Conservation (phyloP, 2,113 vertebrate species). For the Chlorodrepanis virens region DNA sequence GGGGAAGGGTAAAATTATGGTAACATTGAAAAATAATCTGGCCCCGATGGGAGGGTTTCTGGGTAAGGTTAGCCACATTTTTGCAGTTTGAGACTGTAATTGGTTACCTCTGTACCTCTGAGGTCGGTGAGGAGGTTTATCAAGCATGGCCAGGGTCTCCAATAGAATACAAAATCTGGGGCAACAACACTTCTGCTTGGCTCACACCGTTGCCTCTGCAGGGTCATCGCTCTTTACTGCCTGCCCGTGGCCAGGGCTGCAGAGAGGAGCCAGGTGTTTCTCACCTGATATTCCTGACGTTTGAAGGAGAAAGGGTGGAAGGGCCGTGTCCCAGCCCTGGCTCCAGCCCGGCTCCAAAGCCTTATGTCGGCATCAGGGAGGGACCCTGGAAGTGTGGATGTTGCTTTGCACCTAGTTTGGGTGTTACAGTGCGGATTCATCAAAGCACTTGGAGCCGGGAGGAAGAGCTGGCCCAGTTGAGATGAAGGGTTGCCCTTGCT, state of each 20-base stretch:
- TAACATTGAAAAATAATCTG: neutral
- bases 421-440: neutral
- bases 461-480: neutral
- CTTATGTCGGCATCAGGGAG: neutral
- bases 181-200: neutral
- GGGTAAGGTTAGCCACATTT: neutral
- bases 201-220: neutral
- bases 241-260: neutral
- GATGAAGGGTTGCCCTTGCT: neutral
- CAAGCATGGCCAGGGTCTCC: neutral
- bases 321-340: neutral
- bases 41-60: neutral
- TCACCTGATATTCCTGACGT: neutral
- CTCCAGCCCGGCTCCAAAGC: neutral
- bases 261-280: neutral
- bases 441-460: neutral
- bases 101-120: neutral
- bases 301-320: neutral
- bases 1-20: neutral
- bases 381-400: neutral
- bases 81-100: neutral
- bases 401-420: slow-evolving; percentile 2
- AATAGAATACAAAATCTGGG: neutral
- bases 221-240: accelerated
- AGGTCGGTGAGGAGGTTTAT: neutral